Percentiles rank a stretch among this genome's conserved stretches.
phyloP scores from a whole-genome alignment of 2,113 vertebrate genomes.

The Heptranchias perlo region DNA sequence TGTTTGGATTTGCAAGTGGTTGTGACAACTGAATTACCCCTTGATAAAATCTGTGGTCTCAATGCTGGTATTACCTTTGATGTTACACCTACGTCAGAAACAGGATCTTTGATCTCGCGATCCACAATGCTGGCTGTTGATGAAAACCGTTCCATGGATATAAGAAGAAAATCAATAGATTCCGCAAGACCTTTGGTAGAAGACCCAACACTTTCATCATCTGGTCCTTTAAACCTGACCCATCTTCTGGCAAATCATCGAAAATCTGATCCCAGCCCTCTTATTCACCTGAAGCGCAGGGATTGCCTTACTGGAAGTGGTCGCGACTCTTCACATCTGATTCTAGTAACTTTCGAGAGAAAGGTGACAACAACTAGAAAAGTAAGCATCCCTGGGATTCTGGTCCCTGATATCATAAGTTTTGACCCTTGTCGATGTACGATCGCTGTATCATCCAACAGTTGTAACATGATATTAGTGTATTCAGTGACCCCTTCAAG shows the following conservation, averaged over 20 bases:
- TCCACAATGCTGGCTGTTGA: conserved; percentile 49
- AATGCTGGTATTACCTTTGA: conserved; percentile 71
- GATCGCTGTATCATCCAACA: conserved; percentile 83
- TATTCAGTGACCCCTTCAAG: conserved; percentile 71
- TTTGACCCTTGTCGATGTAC: conserved; percentile 69
- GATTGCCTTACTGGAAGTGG: conserved; percentile 75
- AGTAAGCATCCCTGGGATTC: conserved; percentile 82
- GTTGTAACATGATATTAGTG: conserved; percentile 74
- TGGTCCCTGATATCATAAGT: conserved; percentile 86
- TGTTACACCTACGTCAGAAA: conserved; percentile 45
- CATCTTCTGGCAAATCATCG: conserved; percentile 66
- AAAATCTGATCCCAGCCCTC: conserved; percentile 65
- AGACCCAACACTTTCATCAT: conserved; percentile 54
- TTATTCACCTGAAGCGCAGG: conserved; percentile 68
- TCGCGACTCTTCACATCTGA: conserved; percentile 84
- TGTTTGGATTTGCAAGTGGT: conserved; percentile 69
- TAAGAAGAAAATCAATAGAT: conserved; percentile 56
- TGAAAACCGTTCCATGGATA: conserved; percentile 53
- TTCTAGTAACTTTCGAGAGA: conserved; percentile 81
- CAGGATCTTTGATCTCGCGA: conserved; percentile 49
- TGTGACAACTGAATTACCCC: conserved; percentile 81
- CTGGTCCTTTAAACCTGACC: conserved; percentile 73
- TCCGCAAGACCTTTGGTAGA: conserved; percentile 52
- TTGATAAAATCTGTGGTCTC: conserved; percentile 82
- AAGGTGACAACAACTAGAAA: conserved; percentile 75